Conservation (phyloP, 2,113 vertebrate genomes). For the Sterrhoptilus dennistouni region DNA sequence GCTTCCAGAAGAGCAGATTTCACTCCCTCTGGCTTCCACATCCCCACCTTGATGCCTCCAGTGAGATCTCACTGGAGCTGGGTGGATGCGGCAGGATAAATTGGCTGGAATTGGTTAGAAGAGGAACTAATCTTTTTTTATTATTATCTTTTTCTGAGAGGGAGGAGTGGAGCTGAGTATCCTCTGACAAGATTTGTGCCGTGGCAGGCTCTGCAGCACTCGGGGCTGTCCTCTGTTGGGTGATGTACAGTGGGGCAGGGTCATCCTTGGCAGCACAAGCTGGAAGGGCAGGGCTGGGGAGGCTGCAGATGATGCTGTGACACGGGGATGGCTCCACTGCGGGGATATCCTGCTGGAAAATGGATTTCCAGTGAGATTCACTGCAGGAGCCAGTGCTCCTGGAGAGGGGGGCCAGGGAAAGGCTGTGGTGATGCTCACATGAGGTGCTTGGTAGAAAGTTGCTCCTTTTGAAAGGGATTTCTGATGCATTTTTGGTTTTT, state of each 20-base stretch:
- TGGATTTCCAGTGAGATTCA: neutral
- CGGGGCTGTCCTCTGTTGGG: neutral
- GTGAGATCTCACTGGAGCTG: conserved; percentile 24
- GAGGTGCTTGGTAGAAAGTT: neutral
- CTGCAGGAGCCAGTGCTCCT: neutral
- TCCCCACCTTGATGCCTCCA: conserved; percentile 40
- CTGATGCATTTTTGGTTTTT: neutral
- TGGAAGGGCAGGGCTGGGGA: neutral
- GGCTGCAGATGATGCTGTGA: neutral
- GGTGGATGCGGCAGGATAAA: conserved; percentile 19
- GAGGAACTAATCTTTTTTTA: neutral
- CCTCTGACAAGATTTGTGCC: neutral
- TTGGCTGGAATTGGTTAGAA: neutral
- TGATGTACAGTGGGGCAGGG: neutral
- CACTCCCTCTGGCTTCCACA: neutral
- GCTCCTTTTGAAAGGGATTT: neutral
- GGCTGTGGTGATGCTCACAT: neutral
- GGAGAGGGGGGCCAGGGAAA: neutral
- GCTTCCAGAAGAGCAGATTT: conserved; percentile 37
- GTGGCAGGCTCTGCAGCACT: neutral
- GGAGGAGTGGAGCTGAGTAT: neutral
- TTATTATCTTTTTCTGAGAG: too few species aligned
- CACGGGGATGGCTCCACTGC: neutral
- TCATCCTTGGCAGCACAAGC: neutral
- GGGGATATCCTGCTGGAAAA: neutral